Conservation (phyloP, 23 tunicate species). For the Diplosoma virens region DNA sequence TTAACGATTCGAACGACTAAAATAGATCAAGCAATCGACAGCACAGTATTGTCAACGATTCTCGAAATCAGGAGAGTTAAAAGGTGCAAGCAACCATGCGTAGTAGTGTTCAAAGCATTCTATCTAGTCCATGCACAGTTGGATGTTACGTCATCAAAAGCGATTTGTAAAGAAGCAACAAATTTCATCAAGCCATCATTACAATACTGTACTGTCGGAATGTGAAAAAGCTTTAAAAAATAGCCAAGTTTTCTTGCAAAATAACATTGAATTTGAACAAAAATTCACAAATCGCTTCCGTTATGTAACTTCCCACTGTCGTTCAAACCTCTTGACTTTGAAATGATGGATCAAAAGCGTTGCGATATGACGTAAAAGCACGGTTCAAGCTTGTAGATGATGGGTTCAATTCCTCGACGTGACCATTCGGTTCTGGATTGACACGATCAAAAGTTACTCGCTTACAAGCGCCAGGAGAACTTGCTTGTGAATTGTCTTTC, state of each 20-base stretch:
- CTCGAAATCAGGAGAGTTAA: no score
- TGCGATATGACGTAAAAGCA: slow-evolving; percentile 11
- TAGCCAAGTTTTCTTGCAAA: no score
- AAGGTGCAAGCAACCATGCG: no score
- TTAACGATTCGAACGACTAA: no score
- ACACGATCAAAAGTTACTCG: neutral
- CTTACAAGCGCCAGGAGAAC: neutral
- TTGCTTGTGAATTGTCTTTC: neutral
- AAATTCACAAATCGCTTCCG: slow-evolving; percentile 21
- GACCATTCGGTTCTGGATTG: neutral
- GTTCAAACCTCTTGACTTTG: neutral
- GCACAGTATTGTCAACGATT: neutral
- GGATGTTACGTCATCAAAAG: neutral
- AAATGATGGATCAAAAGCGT: slow-evolving; percentile 13
- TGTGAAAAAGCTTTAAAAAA: no score
- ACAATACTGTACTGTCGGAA: no score
- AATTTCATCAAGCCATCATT: no score
- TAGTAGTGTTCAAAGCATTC: no score
- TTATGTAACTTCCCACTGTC: neutral
- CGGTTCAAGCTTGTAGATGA: no score
- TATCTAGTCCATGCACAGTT: slow-evolving; percentile 2
- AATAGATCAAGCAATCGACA: neutral
- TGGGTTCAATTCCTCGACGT: neutral
- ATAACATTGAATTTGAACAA: no score
- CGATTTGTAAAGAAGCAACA: slow-evolving; percentile 22